phyloP scores from a whole-genome alignment of 2,888 invertebrate species.

The Notodromas monacha region DNA sequence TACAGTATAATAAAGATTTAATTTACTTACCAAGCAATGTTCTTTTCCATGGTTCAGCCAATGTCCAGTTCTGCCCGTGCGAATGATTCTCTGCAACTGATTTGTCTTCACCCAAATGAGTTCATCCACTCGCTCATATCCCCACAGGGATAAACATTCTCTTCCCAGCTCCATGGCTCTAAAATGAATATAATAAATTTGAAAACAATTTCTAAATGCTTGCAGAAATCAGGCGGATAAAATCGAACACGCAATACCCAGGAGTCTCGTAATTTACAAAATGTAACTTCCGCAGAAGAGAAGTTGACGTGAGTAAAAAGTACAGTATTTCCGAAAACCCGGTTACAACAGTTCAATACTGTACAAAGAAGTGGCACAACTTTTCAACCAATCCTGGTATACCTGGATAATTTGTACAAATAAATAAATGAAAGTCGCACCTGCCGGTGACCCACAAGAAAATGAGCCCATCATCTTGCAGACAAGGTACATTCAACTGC shows the following conservation, averaged over 20 bases:
- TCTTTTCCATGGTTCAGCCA: slow-evolving; percentile 98
- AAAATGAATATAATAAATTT: too few species aligned
- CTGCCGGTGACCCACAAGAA: slow-evolving; percentile 93
- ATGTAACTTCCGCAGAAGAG: too few species aligned
- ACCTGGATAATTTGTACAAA: neutral
- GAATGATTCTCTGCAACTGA: slow-evolving; percentile 75
- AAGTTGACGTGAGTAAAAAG: too few species aligned
- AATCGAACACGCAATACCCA: neutral
- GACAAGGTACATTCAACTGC: slow-evolving; percentile 58
- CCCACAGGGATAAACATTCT: slow-evolving; percentile 83
- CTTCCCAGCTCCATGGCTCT: slow-evolving; percentile 82
- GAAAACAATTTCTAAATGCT: too few species aligned
- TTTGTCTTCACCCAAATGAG: slow-evolving; percentile 98
- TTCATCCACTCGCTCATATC: slow-evolving; percentile 81
- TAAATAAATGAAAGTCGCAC: slow-evolving; percentile 15
- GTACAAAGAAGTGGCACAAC: too few species aligned
- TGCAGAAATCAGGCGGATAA: too few species aligned
- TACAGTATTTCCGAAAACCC: neutral
- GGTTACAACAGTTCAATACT: neutral
- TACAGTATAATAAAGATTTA: neutral
- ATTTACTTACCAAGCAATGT: slow-evolving; percentile 39
- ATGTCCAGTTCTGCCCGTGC: slow-evolving; percentile 85
- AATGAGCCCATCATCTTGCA: slow-evolving; percentile 80
- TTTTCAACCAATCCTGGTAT: too few species aligned
- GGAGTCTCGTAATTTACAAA: slow-evolving; percentile 1